Conservation (phyloP, 2,888 invertebrate species). For the Cephus spinipes region DNA sequence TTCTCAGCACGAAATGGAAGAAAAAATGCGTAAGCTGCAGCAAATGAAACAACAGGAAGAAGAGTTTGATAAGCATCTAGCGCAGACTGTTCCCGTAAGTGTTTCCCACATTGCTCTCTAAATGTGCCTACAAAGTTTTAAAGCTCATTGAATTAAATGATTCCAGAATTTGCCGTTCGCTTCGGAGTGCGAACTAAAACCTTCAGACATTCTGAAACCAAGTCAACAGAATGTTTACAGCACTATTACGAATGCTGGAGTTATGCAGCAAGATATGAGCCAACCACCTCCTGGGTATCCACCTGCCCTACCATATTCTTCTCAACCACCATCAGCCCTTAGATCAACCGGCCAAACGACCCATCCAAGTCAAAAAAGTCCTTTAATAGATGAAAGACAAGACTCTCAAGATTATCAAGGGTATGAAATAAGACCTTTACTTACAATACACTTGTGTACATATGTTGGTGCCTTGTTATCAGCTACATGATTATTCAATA, state of each 20-base stretch:
- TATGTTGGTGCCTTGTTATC: neutral
- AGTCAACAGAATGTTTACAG: constrained; percentile 46
- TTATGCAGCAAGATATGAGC: constrained; percentile 65
- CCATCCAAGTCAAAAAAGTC: constrained; percentile 56
- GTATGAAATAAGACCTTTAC: constrained; percentile 20
- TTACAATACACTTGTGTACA: neutral
- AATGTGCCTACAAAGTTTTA: neutral
- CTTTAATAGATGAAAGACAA: constrained; percentile 59
- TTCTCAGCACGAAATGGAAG: constrained; percentile 76
- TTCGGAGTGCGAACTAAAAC: constrained; percentile 74
- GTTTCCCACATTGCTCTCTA: neutral
- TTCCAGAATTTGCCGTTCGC: constrained; percentile 75
- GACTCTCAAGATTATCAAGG: constrained; percentile 52
- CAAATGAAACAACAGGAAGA: constrained; percentile 81
- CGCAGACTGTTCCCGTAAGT: constrained; percentile 78
- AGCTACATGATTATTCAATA: neutral
- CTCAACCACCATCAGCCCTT: constrained; percentile 55
- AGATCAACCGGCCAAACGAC: constrained; percentile 50
- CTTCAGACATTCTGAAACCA: constrained; percentile 62
- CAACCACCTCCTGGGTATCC: constrained; percentile 72
- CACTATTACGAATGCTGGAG: constrained; percentile 44
- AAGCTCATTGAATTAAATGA: constrained; percentile 1
- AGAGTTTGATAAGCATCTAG: constrained; percentile 80
- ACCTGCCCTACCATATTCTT: constrained; percentile 58
- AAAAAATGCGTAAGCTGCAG: constrained; percentile 75